Evolutionary conservation across 1,140 invertebrate genomes (phyloP), one percentile per base, ranked within the genome.

Genomic region (Chironomus striatipennis): DNA sequence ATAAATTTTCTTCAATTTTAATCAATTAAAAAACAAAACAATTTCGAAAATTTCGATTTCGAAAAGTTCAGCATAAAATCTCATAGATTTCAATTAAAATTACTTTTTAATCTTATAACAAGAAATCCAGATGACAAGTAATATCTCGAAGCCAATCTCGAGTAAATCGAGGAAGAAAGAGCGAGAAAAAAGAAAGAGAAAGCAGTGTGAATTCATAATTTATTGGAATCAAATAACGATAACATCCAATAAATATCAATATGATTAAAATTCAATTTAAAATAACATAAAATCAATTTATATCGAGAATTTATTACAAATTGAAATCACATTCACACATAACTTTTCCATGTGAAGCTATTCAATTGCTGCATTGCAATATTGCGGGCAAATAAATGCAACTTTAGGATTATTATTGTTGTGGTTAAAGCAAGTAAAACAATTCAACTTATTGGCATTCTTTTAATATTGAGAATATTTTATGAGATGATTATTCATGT

Each of bases 191-290:
- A 34, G 24, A 5, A 34, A 34, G 24, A 34, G 24, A 34, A 34
- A 34, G 24, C 24, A 34, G 24, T 34, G 24, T 34, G 24, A 34
- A 34, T 34, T 34, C 1, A 34, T 34, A 34, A 34, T 34, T 34
- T 34, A 34, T 34, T 34, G 24, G 24, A 34, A 34, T 34, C 24
- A 34, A 34, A 34, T n/a, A 34, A 34, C 5, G 1, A 34, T 34
- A 34, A 34, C 24, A 34, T 34, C 24, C 24, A 34, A 57, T 57
- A 57, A 57, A 57, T 57, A 57, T 57, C 47, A 57, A 57, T n/a
- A 57, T 57, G 47, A 57, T 57, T 57, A 57, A 57, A 57, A 57
- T 57, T 57, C 47, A 57, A 57, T 57, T 57, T 57, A 57, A 57
- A 57, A 12, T 57, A n/a, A 57, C 47, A 57, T 57, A 57, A 57